A percentile compares a stretch with the other conserved stretches of the same genome.
phyloP scores from a whole-genome alignment of 64 coral and sea anemone species.

The Pachyseris speciosa region DNA sequence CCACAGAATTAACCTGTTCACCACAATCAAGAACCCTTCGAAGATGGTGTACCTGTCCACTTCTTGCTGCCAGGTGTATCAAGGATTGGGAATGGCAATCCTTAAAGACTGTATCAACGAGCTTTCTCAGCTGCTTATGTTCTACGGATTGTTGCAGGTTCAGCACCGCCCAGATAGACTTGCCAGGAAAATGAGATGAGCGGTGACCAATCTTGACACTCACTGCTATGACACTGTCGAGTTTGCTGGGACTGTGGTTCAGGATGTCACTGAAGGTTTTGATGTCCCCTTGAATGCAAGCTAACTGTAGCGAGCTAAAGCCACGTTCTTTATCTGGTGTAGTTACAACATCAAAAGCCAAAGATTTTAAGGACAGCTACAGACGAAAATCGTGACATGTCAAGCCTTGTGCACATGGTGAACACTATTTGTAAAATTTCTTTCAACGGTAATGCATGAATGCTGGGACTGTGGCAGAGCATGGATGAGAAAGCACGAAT shows the following conservation, averaged over 20 bases:
- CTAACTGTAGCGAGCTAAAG: constrained; percentile 56
- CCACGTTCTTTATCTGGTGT: neutral
- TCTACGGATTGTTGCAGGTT: constrained; percentile 3
- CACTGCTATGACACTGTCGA: constrained; percentile 72
- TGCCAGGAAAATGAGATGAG: neutral
- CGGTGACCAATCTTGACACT: neutral
- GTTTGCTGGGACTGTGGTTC: constrained; percentile 44
- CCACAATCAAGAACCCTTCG: constrained; percentile 37
- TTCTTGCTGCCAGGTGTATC: constrained; percentile 33
- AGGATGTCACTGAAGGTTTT: constrained; percentile 35
- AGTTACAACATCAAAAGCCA: neutral
- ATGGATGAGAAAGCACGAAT: too few species aligned
- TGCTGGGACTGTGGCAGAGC: too few species aligned
- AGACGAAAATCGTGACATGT: too few species aligned
- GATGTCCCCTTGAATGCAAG: constrained; percentile 70
- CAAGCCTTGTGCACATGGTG: too few species aligned
- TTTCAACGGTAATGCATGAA: too few species aligned
- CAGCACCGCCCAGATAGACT: neutral
- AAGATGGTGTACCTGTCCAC: constrained; percentile 37
- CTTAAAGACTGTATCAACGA: neutral
- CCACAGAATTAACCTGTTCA: constrained; percentile 12
- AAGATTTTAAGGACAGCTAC: constrained; percentile 13
- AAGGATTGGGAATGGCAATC: constrained; percentile 5
- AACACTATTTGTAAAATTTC: too few species aligned
- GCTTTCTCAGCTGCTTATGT: neutral